Evolutionary conservation across 2,113 vertebrate species (phyloP), one percentile per base, ranked within the genome.

Genomic region (Zeus faber): DNA sequence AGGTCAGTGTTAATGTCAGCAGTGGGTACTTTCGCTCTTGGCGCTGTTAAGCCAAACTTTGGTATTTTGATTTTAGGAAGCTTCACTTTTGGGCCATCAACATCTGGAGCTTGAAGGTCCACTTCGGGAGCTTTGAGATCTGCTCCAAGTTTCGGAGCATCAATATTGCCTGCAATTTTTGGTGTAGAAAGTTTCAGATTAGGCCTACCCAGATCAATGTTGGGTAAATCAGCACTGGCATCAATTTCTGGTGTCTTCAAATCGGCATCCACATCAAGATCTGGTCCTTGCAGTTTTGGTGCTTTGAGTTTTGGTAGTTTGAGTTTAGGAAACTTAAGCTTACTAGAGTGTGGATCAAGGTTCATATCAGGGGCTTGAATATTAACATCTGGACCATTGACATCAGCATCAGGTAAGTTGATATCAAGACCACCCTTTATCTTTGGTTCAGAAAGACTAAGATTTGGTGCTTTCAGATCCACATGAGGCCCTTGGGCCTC

Each of bases 221-320:
- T 48, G 21, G 80, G 74, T 21, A 76, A 9, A 50, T 74, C 23
- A n/a, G 57, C 52, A 58, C 74, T 54, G 1, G 80, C 2, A 14
- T 78, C 58, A 24, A 75, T 35, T 8, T 45, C 55, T n/a, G n/a
- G n/a, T n/a, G n/a, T n/a, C n/a, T n/a, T n/a, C n/a, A 76, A 9
- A 50, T 74, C 23, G 13, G 57, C 52, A 58, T 74, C 53, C 1
- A 79, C 2, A 14, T 78, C 58, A 24, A 75, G 35, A 10, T 45
- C 55, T n/a, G 53, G 18, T 35, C 33, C 23, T 24, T 80, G 78
- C 1, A 67, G 39, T 13, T 82, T 83, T 46, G 51, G 14, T 3
- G 44, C 54, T 56, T 62, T 76, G 0, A 84, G n/a, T 53, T 75
- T 82, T 2, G 79, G 66, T 0, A 85, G 4, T 41, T 83, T 83